A percentile compares a stretch with the other conserved stretches of the same genome.
Conservation (phyloP, 1,140 invertebrate genomes). For the Hesperophylax magnus region DNA sequence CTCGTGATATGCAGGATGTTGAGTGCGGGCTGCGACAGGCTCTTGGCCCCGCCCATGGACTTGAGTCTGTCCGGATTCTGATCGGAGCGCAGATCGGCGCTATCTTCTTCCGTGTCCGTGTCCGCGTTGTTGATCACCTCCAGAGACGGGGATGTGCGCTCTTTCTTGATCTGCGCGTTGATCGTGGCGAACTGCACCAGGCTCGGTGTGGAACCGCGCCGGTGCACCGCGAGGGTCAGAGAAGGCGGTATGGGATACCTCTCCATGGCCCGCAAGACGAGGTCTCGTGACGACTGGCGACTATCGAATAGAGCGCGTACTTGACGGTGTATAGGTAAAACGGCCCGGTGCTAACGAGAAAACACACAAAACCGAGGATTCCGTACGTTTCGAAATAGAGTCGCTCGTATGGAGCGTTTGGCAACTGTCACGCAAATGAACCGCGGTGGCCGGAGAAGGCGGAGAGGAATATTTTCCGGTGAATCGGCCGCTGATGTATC, state of each 20-base stretch:
- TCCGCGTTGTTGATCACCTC: slow-evolving; percentile 46
- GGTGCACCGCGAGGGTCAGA: slow-evolving; percentile 31
- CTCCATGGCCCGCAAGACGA: slow-evolving; percentile 35
- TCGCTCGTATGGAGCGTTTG: slow-evolving; percentile 38
- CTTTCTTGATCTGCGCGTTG: slow-evolving; percentile 55
- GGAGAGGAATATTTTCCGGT: slow-evolving; percentile 21
- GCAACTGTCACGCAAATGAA: slow-evolving; percentile 38
- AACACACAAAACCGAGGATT: slow-evolving; percentile 31
- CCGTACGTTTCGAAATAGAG: slow-evolving; percentile 29
- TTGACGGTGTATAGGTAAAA: slow-evolving; percentile 8
- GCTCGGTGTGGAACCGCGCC: slow-evolving; percentile 53
- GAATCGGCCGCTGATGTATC: slow-evolving; percentile 37
- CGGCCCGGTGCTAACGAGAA: slow-evolving; percentile 18
- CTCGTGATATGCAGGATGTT: slow-evolving; percentile 53
- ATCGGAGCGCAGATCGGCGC: slow-evolving; percentile 10
- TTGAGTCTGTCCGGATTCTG: background rate
- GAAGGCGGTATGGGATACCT: slow-evolving; percentile 26
- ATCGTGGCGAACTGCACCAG: slow-evolving; percentile 55
- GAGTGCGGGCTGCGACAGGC: slow-evolving; percentile 51
- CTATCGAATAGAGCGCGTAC: slow-evolving; percentile 4
- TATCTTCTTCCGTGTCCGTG: slow-evolving; percentile 46
- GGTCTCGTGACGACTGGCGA: slow-evolving; percentile 4
- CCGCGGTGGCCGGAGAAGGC: slow-evolving; percentile 28
- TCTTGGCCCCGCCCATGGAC: slow-evolving; percentile 26
- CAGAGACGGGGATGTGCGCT: slow-evolving; percentile 49